Evolutionary conservation across 2,113 vertebrate species (phyloP), one percentile per base, ranked within the genome.

Genomic region (Alaudala cheleensis): DNA sequence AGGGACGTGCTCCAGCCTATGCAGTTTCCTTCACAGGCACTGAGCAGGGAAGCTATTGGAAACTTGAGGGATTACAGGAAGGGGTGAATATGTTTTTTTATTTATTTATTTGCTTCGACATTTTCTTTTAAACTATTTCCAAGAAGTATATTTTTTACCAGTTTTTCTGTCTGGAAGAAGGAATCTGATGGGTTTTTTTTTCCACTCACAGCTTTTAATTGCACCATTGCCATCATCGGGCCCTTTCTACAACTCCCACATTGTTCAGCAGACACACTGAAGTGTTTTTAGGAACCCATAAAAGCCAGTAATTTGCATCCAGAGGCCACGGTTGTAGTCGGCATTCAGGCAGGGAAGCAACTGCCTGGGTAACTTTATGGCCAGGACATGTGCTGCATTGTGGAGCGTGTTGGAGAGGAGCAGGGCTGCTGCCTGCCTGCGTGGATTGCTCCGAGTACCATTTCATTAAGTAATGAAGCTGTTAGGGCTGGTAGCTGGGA

Each of bases 161-260:
- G 23, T 86, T 89, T 93, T 94, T 88, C 91, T 92, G 42, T 95
- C 78, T 94, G 90, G 92, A 93, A 95, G 92, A 93, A 91, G 94
- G 49, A 91, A 76, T 73, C 81, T 94, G 94, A 94, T 92, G 56
- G 56, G 3, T 40, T 77, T 90, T 66, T 92, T 80, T 95, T 77
- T 28, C 91, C 94, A 60, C 87, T 93, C 86, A 14, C 50, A 93
- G 86, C 88, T 94, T 97, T 96, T 96, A 94, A 93, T 95, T 90
- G 66, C 76, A 54, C 86, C 78, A 34, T 71, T 88, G 88, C 88
- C 82, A 61, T 93, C 91, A 57, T 67, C 7, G 15, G 33, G 47
- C 40, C 45, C 70, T 94, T 87, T 95, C 88, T 88, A 53, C 93
- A 85, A 76, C 85, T 93, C 95, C 87, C 51, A 92, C 86, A 91